Conservation (phyloP, 2,797 vertebrate genomes). For the Platalea minor region DNA sequence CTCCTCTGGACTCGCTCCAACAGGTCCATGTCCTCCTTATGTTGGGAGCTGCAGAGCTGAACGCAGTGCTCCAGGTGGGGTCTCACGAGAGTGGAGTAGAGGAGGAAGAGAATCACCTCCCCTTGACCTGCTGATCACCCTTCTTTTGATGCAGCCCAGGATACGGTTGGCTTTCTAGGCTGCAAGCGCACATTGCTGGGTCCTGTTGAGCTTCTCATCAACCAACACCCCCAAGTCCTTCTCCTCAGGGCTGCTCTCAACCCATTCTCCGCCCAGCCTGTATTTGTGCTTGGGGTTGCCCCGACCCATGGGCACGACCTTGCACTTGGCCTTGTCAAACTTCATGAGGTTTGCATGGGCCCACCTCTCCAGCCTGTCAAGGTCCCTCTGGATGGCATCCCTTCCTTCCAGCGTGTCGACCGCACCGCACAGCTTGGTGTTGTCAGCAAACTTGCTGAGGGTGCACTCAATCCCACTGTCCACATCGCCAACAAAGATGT, state of each 20-base stretch:
- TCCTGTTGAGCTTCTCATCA: background rate
- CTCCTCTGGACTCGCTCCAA: background rate
- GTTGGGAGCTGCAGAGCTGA: background rate
- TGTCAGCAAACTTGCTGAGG: background rate
- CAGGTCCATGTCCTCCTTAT: background rate
- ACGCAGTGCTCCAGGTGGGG: background rate
- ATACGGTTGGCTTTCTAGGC: background rate
- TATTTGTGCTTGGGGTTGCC: background rate
- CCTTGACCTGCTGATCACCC: background rate
- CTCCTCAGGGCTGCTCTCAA: background rate
- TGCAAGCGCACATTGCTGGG: accelerated
- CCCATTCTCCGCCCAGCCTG: background rate
- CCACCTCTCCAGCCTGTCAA: background rate
- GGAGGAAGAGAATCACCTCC: background rate
- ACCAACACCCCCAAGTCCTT: too few relatives aligned
- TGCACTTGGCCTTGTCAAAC: background rate
- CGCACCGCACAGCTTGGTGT: background rate
- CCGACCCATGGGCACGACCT: background rate
- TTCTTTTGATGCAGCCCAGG: background rate
- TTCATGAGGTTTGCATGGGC: too few relatives aligned
- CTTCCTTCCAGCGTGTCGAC: background rate
- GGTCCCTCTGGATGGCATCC: background rate
- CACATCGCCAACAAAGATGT: background rate
- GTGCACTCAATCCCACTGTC: background rate
- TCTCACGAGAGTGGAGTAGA: too few relatives aligned